A percentile compares a stretch with the other conserved stretches of the same genome.
phyloP scores from a whole-genome alignment of 30 jellyfish, hydroid and myxozoan species.

The Sanderia malayensis region DNA sequence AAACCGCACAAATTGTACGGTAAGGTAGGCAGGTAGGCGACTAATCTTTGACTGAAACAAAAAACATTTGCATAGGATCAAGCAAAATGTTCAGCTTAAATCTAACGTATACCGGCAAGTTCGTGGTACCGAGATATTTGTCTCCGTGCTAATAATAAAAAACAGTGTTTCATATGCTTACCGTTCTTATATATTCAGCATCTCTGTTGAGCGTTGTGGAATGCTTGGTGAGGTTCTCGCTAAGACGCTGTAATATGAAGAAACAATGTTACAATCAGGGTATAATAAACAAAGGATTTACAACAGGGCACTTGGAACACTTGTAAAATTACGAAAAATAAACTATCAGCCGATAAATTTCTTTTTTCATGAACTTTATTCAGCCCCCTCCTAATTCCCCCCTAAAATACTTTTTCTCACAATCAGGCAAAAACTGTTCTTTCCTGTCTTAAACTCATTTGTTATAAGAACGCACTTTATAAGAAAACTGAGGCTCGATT shows the following conservation, averaged over 20 bases:
- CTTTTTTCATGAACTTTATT: too few relatives aligned
- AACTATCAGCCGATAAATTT: too few relatives aligned
- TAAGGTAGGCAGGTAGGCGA: constrained; percentile 93
- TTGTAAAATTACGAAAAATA: too few relatives aligned
- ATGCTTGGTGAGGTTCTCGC: constrained; percentile 65
- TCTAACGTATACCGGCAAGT: not conserved
- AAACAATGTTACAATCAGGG: too few relatives aligned
- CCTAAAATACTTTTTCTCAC: too few relatives aligned
- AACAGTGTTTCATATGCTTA: constrained; percentile 23
- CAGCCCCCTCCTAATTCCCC: too few relatives aligned
- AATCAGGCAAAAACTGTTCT: too few relatives aligned
- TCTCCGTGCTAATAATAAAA: not conserved
- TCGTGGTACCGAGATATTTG: not conserved
- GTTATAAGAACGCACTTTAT: too few relatives aligned
- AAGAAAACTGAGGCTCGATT: too few relatives aligned
- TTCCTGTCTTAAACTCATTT: too few relatives aligned
- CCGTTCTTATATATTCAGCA: constrained; percentile 79
- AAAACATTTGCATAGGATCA: not conserved
- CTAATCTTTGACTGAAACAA: constrained; percentile 65
- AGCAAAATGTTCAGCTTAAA: not conserved
- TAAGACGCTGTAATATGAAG: constrained; percentile 67
- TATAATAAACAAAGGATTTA: too few relatives aligned
- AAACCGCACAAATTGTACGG: constrained; percentile 88
- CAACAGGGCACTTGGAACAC: too few relatives aligned
- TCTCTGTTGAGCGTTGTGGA: constrained; percentile 83